Evolutionary conservation across 92 coral and sea anemone genomes (phyloP), one percentile per base, ranked within the genome.

Genomic region (Epizoanthus stellaris): DNA sequence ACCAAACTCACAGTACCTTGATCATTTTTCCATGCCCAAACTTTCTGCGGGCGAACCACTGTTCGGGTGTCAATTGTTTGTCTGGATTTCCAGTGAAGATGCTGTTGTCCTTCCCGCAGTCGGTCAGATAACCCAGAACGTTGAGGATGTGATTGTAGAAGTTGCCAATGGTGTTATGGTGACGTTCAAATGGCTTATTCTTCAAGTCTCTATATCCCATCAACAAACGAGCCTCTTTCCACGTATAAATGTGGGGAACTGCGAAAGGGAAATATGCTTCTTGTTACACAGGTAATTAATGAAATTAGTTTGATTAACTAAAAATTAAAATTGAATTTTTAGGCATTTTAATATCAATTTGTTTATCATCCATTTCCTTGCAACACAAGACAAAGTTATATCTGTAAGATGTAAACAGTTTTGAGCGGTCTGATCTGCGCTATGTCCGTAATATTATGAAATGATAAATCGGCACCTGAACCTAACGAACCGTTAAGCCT

Each of bases 121-220:
- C 47, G 4, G 92, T 85, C 3, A 89, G 82, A 75, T 89, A 67
- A 4, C 88, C 88, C 0, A 91, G 74, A 17, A 76, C 53, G 25
- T 84, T 85, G 20, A 91, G 70, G 1, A 91, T 81, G 70, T 81
- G 80, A 34, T 77, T 66, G 85, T 88, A 91, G 72, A 91, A 88
- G 9, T 20, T 59, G 6, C 91, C 94, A 8, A 88, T 85, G 6
- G 94, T 91, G 87, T 88, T 80, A 10, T 91, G 80, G 75, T 84
- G 88, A 40, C 34, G 52, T 3, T 16, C 14, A 4, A 82, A 23
- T 19, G 42, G 43, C 17, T n/a, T 34, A 2, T 62, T 6, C 67
- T 34, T n/a, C 30, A 62, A 20, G 23, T 6, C 67, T 0, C 67
- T 15, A n/a, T n/a, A 15, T 30, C 36, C 36, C 36, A 1, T 30